Evolutionary conservation across 2,113 vertebrate species (phyloP).

Genomic region (Helogale parvula): DNA sequence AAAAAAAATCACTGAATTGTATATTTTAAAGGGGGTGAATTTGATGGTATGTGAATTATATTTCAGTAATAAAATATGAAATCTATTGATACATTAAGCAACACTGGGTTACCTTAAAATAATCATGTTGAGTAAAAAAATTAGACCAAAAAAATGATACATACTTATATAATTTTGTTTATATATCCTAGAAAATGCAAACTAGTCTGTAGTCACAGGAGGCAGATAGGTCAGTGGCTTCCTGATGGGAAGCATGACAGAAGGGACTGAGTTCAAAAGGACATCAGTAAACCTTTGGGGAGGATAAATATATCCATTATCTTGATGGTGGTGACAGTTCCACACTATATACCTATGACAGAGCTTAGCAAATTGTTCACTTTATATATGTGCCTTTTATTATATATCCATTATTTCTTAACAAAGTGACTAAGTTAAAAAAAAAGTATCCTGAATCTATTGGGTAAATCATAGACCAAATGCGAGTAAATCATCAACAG

Average conservation of each 20-base stretch:
- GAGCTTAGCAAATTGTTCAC: background rate
- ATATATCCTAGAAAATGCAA: background rate
- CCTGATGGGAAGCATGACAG: fast-evolving
- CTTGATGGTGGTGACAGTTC: background rate
- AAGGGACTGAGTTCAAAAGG: background rate
- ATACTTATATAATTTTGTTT: background rate
- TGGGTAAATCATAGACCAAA: too few relatives aligned
- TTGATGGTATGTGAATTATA: background rate
- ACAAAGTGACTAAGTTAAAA: background rate
- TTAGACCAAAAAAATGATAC: background rate
- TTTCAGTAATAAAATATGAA: background rate
- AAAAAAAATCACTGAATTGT: background rate
- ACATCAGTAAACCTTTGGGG: background rate
- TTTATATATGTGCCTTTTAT: background rate
- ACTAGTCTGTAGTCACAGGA: background rate
- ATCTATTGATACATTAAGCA: background rate
- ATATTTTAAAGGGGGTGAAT: background rate
- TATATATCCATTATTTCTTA: background rate
- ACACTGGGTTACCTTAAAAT: background rate
- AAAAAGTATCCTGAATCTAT: background rate
- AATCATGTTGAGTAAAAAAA: background rate
- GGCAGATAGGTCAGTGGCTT: background rate
- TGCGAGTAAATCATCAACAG: background rate
- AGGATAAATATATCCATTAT: background rate
- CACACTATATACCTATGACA: background rate